Percentiles rank a stretch among this genome's conserved stretches.
phyloP scores from a whole-genome alignment of 2,888 invertebrate genomes.

The Cheilosia impressa region DNA sequence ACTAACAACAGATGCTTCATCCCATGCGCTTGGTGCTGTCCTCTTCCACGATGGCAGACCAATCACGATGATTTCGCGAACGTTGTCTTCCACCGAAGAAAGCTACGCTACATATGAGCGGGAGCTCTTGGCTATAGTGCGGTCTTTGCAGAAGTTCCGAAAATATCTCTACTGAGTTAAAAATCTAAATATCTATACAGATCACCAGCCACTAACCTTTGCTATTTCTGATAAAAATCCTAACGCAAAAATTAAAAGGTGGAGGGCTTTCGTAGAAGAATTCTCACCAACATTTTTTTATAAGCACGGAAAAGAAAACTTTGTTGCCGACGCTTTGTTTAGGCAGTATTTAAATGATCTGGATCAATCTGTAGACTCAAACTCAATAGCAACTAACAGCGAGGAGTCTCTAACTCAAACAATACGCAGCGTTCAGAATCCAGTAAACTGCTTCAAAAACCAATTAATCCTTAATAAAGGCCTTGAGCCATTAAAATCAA shows the following conservation, averaged over 20 bases:
- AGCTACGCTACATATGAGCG: constrained; percentile 41
- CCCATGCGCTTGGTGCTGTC: no score
- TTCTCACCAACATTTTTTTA: not conserved
- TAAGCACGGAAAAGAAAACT: not conserved
- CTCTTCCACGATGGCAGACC: no score
- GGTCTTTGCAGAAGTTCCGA: constrained; percentile 44
- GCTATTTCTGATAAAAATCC: constrained; percentile 49
- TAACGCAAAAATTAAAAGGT: not conserved
- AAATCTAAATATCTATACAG: constrained; percentile 47
- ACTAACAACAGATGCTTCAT: no score
- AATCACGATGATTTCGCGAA: no score
- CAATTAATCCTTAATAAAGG: no score
- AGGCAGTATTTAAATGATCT: no score
- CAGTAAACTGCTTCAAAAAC: no score
- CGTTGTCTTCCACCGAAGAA: no score
- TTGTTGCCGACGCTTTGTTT: constrained; percentile 15
- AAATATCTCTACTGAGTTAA: constrained; percentile 44
- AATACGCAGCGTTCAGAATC: fast-evolving
- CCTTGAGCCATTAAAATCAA: no score
- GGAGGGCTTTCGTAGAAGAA: not conserved
- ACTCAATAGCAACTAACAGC: no score
- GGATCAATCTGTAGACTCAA: no score
- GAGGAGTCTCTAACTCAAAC: no score
- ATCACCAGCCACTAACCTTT: constrained; percentile 44
- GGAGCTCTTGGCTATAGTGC: constrained; percentile 23